Evolutionary conservation across 2,888 invertebrate genomes (phyloP), one percentile per base, ranked within the genome.

Genomic region (Synanthedon tipuliformis): DNA sequence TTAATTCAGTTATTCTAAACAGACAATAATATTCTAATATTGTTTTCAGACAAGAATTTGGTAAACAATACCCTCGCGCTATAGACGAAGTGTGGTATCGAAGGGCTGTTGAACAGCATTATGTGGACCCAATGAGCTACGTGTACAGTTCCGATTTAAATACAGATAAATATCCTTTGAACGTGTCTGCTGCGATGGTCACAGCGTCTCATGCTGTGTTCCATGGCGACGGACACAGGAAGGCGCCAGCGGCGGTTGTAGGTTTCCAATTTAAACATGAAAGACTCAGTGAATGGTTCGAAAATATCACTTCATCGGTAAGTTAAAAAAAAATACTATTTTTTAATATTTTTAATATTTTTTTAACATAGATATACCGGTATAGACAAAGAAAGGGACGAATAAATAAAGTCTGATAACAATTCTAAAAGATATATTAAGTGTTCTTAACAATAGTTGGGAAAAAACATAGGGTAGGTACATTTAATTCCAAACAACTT

Each of bases 11-110:
- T 10, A 34, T 34, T 34, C 1, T 8, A 34, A 34, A 23, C 23
- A 23, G 4, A 23, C 23, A 34, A 18, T 18, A 3, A 18, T 34
- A 34, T 34, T 34, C 2, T 34, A 10, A 34, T 34, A 13, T 50
- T 18, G 13, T 41, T 68, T 79, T 11, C 68, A 93, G 93, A 52
- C 91, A 91, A 49, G 88, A 88, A 64, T 95, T 95, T 68, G 93
- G 93, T 57, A 90, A 92, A 58, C 87, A 91, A 52, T 92, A 94
- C 79, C 92, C 92, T 4, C 89, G 90, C 51, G 92, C 96, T 1
- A 95, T 94, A 51, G 95, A 96, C 71, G 96, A 96, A 75, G 89
- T 94, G 15, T 96, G 95, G 95, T 96, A 96, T 73, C 92, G 92
- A 57, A 89, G 95, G 12, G 95, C 96, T 0, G 95, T 96, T 0